Evolutionary conservation across 2,797 vertebrate species (phyloP).

Genomic region (Anguilla obscura): DNA sequence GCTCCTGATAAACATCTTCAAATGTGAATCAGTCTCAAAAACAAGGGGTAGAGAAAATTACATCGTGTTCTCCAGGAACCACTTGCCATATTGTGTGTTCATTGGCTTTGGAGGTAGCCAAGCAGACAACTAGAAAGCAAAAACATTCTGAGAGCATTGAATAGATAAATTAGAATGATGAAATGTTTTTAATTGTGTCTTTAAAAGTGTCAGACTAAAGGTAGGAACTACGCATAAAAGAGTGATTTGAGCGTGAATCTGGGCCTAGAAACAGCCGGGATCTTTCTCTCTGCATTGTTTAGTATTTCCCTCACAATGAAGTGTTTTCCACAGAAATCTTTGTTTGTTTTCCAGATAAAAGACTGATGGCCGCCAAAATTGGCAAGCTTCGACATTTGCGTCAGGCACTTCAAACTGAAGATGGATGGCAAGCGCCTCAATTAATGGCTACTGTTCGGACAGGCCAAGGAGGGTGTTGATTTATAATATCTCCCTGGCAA

Average conservation of each 20-base stretch:
- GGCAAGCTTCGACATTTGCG: constrained; percentile 20
- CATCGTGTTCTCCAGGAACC: neutral
- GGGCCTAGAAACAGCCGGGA: neutral
- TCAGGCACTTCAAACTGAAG: constrained; percentile 6
- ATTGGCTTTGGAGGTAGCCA: neutral
- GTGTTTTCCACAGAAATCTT: neutral
- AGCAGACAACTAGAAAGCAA: neutral
- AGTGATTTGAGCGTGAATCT: constrained; percentile 3
- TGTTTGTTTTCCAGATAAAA: constrained; percentile 41
- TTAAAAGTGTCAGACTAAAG: neutral
- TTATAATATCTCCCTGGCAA: constrained; percentile 2
- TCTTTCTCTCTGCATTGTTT: constrained; percentile 8
- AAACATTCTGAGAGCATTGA: neutral
- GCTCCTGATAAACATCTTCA: too few relatives aligned
- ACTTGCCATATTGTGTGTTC: neutral
- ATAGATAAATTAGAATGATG: neutral
- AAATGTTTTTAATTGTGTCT: neutral
- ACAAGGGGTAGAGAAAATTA: too few relatives aligned
- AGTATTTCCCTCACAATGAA: constrained; percentile 40
- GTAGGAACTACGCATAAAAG: constrained; percentile 11
- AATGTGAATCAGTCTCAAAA: too few relatives aligned
- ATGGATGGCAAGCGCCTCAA: constrained; percentile 6
- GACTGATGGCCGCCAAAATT: constrained; percentile 33
- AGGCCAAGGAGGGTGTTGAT: constrained; percentile 1
- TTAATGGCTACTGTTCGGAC: constrained; percentile 13